Evolutionary conservation across 2,797 vertebrate genomes (phyloP).

Genomic region (Distichodus sexfasciatus): DNA sequence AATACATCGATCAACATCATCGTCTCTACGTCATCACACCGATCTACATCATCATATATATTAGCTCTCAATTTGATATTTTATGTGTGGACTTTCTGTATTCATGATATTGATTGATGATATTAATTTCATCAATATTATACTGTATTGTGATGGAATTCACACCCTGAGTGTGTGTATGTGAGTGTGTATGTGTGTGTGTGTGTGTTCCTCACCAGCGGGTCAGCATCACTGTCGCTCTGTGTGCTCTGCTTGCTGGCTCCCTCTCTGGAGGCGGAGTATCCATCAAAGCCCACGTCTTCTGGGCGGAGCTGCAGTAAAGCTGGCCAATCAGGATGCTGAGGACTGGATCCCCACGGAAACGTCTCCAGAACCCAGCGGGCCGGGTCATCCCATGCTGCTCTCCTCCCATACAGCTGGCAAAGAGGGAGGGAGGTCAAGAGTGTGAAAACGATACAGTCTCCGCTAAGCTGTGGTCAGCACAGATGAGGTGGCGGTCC

Average conservation of each 20-base stretch:
- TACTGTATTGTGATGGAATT: too few species aligned
- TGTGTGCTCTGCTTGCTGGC: constrained; percentile 85
- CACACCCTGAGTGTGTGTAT: background rate
- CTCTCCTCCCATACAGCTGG: constrained; percentile 90
- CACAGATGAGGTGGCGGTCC: too few species aligned
- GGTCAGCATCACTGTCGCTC: constrained; percentile 90
- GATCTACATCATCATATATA: too few species aligned
- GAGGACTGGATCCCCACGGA: constrained; percentile 84
- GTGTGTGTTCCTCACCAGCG: constrained; percentile 80
- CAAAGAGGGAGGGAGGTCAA: too few species aligned
- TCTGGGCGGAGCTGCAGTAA: constrained; percentile 93
- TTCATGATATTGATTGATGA: too few species aligned
- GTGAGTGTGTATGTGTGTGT: background rate
- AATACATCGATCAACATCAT: too few species aligned
- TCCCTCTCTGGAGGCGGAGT: constrained; percentile 84
- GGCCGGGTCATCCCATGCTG: constrained; percentile 93
- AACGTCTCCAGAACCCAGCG: constrained; percentile 96
- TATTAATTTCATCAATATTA: too few species aligned
- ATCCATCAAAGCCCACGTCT: constrained; percentile 96
- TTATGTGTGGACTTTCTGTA: too few species aligned
- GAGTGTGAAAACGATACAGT: too few species aligned
- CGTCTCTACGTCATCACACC: too few species aligned
- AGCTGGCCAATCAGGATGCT: constrained; percentile 91
- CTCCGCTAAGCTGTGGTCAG: too few species aligned
- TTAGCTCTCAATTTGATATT: too few species aligned